These are phyloP conservation scores for Forbesichthys agassizii DNA, from an alignment of 2,113 vertebrate species.

Conservation along the genomic window DNA sequence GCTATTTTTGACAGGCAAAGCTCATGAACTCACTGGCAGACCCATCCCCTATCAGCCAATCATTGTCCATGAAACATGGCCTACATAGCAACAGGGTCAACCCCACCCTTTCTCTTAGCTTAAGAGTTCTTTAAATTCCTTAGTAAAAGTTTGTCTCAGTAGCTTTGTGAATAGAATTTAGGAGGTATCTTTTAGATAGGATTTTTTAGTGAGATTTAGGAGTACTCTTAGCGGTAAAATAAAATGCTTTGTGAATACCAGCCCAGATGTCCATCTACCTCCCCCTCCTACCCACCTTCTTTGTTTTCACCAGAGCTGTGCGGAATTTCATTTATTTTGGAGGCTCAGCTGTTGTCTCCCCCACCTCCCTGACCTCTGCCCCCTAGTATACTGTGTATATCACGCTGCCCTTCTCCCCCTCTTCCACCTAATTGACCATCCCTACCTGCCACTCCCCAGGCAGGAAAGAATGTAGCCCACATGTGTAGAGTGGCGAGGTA, in stretches of 20 bases:
- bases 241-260: too few species aligned
- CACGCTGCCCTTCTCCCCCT: slow-evolving; percentile 35
- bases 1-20: too few species aligned
- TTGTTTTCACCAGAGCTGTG: slow-evolving; percentile 60
- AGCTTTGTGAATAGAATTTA: too few species aligned
- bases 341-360: slow-evolving; percentile 57
- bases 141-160: too few species aligned
- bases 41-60: too few species aligned
- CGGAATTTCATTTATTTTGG: slow-evolving; percentile 69
- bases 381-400: slow-evolving; percentile 11
- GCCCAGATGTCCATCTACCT: slow-evolving; percentile 13
- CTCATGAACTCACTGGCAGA: too few species aligned
- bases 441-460: slow-evolving; percentile 23
- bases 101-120: too few species aligned
- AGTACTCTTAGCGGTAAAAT: too few species aligned
- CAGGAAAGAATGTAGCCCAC: neutral
- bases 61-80: too few species aligned
- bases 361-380: neutral
- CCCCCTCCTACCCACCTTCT: slow-evolving; percentile 5
- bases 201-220: too few species aligned
- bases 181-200: neutral
- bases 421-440: slow-evolving; percentile 42
- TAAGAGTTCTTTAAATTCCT: too few species aligned
- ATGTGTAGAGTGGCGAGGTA: neutral
- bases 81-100: too few species aligned